phyloP scores from a whole-genome alignment of 1,140 invertebrate genomes.

The Magallana angulata region DNA sequence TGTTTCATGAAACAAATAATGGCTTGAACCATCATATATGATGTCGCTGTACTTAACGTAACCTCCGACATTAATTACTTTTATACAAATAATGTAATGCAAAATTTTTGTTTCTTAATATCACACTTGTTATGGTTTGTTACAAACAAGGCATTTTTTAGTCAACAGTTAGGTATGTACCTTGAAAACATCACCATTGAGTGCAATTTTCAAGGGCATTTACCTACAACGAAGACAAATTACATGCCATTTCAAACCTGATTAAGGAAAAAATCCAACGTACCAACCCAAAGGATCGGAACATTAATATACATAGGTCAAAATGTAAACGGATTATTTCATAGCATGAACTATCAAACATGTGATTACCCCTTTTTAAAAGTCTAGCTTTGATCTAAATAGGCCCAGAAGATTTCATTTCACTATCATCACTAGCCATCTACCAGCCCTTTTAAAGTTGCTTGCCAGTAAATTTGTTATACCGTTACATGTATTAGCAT shows the following conservation, averaged over 20 bases:
- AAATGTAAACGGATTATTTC: not conserved
- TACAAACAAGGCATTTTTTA: no score
- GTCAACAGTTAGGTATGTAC: not conserved
- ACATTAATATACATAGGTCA: slow-evolving; percentile 15
- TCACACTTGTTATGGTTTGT: no score
- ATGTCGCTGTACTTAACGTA: no score
- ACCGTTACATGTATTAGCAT: not conserved
- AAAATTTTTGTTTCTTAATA: no score
- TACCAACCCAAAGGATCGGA: slow-evolving; percentile 1
- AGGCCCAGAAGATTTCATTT: not conserved
- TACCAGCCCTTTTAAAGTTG: not conserved
- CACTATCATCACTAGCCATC: not conserved
- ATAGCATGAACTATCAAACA: slow-evolving; percentile 7
- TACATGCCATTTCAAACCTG: not conserved
- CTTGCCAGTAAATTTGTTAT: not conserved
- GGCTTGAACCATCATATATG: no score
- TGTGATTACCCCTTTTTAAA: not conserved
- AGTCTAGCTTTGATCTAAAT: not conserved
- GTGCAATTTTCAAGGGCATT: not conserved
- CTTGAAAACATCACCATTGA: not conserved
- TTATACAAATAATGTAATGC: no score
- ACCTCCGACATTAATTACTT: no score
- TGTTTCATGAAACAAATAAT: no score
- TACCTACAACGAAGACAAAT: not conserved
- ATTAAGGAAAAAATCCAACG: not conserved